Evolutionary conservation across 2,797 vertebrate species (phyloP), one percentile per base, ranked within the genome.

Genomic region (Ctenosaura bakeri): DNA sequence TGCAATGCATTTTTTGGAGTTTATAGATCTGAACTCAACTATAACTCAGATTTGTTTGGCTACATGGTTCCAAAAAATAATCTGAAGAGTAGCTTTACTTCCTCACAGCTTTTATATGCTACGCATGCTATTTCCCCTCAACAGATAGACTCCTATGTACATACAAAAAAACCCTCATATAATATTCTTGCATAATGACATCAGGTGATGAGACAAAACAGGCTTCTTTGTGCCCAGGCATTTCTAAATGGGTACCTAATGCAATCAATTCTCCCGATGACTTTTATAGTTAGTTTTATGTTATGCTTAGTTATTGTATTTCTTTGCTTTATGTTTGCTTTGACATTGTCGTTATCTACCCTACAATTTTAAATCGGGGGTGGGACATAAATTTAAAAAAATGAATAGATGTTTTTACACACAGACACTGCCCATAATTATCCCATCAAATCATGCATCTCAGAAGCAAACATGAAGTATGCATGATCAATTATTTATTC

Each of bases 371-470:
- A 46, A 66, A 69, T 29, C 64, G 29, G 26, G 64, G 20, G 26
- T 69, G 64, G 22, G 26, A 24, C 29, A 29, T 22, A 29, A 12
- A 29, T 69, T 26, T 35, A 29, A 64, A 62, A 83, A 64, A 42
- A 1, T 64, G 35, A 24, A 83, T 5, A 46, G 59, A 66, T 42
- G 50, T 46, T 59, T 81, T 85, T 73, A 77, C 66, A 56, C 42
- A 46, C 2, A 46, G 38, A 59, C n/a, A 38, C 64, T 80, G 62
- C 32, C 62, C 83, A 79, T 54, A 85, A 89, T 77, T 22, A 84
- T 78, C 81, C 52, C 76, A 59, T 78, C 82, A 89, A 64, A 79
- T 71, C 73, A 32, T 35, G 66, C 29, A 5, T 85, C 62, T 80
- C 26, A 42, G 35, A 32, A 85, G 88, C 62, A 89, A 69, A 79